Percentiles rank a stretch among this genome's conserved stretches.
Evolutionary conservation across 2,888 invertebrate genomes (phyloP).

Genomic region (Rhagonycha fulva): DNA sequence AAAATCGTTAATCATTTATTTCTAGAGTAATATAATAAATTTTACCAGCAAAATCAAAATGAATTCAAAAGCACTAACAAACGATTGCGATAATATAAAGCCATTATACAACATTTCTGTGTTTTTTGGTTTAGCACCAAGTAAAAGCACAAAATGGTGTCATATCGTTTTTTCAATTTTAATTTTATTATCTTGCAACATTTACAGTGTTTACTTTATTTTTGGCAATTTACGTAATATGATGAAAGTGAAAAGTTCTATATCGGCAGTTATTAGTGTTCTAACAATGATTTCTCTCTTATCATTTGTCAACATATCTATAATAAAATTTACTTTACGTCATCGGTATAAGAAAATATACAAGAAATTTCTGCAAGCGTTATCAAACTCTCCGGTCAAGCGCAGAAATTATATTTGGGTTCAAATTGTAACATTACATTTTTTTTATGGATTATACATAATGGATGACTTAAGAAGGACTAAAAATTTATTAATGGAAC

Average conservation of each 20-base stretch:
- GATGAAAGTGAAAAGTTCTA: too few relatives aligned
- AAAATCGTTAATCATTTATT: too few relatives aligned
- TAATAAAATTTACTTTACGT: neutral
- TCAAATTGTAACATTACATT: neutral
- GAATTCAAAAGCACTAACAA: neutral
- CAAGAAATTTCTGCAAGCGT: neutral
- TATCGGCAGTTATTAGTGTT: too few relatives aligned
- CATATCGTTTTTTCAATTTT: neutral
- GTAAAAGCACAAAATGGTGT: neutral
- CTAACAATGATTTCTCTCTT: neutral
- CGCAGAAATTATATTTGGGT: neutral
- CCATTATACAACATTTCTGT: neutral
- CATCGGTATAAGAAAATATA: neutral
- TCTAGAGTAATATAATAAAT: too few relatives aligned
- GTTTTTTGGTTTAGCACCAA: neutral
- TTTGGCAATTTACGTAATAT: too few relatives aligned
- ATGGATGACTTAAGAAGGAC: neutral
- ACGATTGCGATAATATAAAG: neutral
- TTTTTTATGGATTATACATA: neutral
- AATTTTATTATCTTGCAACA: neutral
- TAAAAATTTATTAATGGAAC: too few relatives aligned
- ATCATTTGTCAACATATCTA: neutral
- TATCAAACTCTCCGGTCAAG: neutral
- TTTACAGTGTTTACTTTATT: neutral
- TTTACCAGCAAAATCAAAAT: too few relatives aligned